Percentiles rank a stretch among this genome's conserved stretches.
Conservation (phyloP, 2,797 vertebrate species). For the Eidolon dupreanum region DNA sequence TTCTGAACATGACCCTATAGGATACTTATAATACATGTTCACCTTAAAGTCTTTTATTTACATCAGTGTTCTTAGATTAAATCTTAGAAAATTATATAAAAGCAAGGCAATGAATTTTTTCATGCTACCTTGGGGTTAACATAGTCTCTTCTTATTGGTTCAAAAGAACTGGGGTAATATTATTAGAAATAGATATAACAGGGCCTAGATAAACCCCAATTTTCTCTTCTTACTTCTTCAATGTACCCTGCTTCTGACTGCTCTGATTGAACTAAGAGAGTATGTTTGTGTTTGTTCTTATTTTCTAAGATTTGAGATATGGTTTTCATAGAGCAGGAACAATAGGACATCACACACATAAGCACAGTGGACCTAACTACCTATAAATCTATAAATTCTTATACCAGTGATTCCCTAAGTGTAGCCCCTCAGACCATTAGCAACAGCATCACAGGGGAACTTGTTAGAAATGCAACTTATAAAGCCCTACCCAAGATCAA, state of each 20-base stretch:
- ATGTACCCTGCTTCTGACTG: neutral
- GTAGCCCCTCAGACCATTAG: neutral
- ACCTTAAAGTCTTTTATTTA: neutral
- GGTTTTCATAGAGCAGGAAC: neutral
- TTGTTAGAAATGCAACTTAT: neutral
- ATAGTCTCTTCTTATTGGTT: neutral
- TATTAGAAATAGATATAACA: neutral
- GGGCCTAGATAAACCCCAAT: neutral
- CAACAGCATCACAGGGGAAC: neutral
- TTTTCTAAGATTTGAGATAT: neutral
- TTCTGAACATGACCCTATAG: neutral
- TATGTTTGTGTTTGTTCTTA: neutral
- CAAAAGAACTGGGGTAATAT: neutral
- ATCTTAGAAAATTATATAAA: conserved; percentile 36
- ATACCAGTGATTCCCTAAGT: neutral
- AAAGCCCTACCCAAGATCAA: neutral
- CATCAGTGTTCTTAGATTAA: conserved; percentile 21
- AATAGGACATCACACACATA: neutral
- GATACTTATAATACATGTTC: neutral
- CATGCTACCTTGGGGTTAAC: neutral
- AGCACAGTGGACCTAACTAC: neutral
- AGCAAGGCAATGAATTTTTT: neutral
- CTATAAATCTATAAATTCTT: neutral
- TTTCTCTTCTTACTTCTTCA: neutral
- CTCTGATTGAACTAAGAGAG: neutral